Base-by-base conservation (phyloP, 2,113 vertebrate genomes). In the Malurus melanocephalus region DNA sequence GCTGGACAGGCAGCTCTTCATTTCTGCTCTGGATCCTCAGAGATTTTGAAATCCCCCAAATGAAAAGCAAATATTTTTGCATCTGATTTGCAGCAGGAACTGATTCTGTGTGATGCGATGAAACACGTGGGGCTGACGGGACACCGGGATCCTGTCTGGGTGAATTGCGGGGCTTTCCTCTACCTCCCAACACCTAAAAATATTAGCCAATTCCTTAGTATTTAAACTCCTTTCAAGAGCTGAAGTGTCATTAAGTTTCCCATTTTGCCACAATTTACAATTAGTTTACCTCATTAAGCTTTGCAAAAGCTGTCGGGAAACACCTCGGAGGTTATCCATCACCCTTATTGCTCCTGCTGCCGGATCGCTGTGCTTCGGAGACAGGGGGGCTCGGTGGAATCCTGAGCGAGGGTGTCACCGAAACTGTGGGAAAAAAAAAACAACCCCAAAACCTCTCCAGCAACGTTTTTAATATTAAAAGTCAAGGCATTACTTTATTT, bases 251-350 rank as follows among this genome's bases (percentile, higher is more conserved):
- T 96, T 95, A 94, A 93, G 82, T 73, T 94, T 87, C 92, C 87
- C 92, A 65, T 96, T 95, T 87, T 87, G 88, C 68, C 3, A 56
- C 91, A 46, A 93, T 95, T 96, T 95, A 95, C 96, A 94, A 94
- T 96, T 94, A 93, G 94, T 95, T 94, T 94, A 92, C 85, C 85
- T 91, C 92, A 80, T 96, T 96, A 96, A 91, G 85, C 72, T 42
- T 85, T 90, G 92, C 83, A 80, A 76, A 82, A 89, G 86, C 92
- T 82, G 89, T 71, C 21, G 9, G 87, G 72, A 77, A 83, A 87
- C 91, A 80, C 93, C 91, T 51, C 35, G 71, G 55, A 75, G 80
- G 65, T 93, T 42, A 35, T 93, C 51, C 22, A 88, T 93, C 89
- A 93, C 48, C 10, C 4, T 66, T 55, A 88, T 11, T 40, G 75